Evolutionary conservation across 2,888 invertebrate species (phyloP), one percentile per base, ranked within the genome.

Genomic region (Drosophila macrospina): DNA sequence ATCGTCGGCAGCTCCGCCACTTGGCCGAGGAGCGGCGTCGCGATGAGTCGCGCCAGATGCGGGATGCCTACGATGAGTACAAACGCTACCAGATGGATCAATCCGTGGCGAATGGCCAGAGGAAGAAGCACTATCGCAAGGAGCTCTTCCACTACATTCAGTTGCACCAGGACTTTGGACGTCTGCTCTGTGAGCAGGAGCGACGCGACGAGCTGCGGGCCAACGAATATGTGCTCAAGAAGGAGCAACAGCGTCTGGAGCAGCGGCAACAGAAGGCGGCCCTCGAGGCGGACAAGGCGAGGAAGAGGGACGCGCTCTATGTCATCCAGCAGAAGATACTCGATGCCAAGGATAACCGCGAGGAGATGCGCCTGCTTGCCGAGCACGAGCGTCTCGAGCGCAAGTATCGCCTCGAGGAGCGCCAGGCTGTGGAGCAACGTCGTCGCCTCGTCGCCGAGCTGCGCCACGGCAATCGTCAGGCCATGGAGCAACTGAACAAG

Each of bases 181-280:
- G 73, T 0, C 30, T 85, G 66, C 51, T 85, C 39, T 88, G 89
- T 62, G 72, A 86, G 16, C 85, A 85, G 69, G 85, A 85, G 24
- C 76, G 65, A 11, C 52, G 74, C 4, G 87, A 85, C 6, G 82
- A 88, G 42, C 11, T 55, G n/a, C 71, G 86, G 0, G 89, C 89
- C 24, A 70, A 68, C 7, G 61, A 76, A 1, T 85, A 69, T 32
- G 48, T 69, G 0, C 34, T 74, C 1, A 32, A 68, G 1, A 76
- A 88, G 68, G 87, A 87, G 36, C 34, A 67, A 5, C 55, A 85
- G 28, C 51, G 56, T 0, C 10, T 47, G 5, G 54, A 71, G 37
- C 62, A 73, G 34, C 60, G 62, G 0, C 64, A 71, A 3, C 62
- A 78, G 13, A 64, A 69, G 52, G 74, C 72, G 0, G 67, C 85